A percentile compares a stretch with the other conserved stretches of the same genome.
These are phyloP conservation scores for Ivindomyrus marchei DNA, from an alignment of 2,113 vertebrate species.

Conservation along the genomic window DNA sequence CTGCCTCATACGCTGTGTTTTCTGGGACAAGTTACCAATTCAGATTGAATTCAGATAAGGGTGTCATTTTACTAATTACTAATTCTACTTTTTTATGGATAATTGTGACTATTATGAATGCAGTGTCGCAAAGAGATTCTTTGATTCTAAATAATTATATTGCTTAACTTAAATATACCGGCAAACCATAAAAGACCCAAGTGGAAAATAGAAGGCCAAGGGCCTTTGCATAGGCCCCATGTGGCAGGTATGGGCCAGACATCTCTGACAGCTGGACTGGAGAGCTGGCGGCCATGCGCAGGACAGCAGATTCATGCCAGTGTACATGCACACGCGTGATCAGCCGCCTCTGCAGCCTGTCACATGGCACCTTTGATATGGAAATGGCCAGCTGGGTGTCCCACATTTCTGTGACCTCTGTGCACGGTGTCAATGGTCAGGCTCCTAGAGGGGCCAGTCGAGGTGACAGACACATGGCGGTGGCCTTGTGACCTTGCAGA, in stretches of 20 bases:
- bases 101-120: background rate
- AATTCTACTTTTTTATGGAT: background rate
- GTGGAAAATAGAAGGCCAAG: background rate
- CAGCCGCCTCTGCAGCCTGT: conserved; percentile 72
- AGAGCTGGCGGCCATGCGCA: background rate
- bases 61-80: background rate
- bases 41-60: background rate
- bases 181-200: background rate
- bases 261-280: background rate
- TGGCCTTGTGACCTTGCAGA: background rate
- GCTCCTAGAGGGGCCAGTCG: conserved; percentile 59
- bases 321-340: conserved; percentile 48
- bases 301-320: background rate
- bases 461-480: conserved; percentile 65
- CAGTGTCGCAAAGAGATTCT: background rate
- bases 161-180: background rate
- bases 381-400: conserved; percentile 95
- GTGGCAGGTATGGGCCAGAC: background rate
- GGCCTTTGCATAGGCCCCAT: background rate
- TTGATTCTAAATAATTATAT: background rate
- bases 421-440: conserved; percentile 86
- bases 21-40: background rate
- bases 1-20: background rate
- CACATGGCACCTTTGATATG: conserved; percentile 90
- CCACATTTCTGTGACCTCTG: conserved; percentile 93